A percentile compares a stretch with the other conserved stretches of the same genome.
Conservation (phyloP, 2,888 invertebrate genomes). For the Cerastoderma edule region DNA sequence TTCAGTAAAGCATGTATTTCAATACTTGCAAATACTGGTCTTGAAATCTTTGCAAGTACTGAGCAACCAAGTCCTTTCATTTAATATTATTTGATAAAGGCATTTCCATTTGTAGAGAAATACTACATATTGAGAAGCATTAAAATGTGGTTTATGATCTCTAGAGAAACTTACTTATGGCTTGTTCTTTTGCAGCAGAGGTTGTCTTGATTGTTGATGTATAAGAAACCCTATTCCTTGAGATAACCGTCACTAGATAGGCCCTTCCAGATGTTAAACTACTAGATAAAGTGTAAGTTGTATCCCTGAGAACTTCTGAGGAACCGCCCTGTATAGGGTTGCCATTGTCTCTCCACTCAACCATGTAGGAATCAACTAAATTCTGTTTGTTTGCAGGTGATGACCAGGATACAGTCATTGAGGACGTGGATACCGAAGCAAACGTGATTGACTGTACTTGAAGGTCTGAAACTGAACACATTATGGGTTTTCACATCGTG, state of each 20-base stretch:
- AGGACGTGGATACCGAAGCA: constrained; percentile 16
- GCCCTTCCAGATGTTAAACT: constrained; percentile 22
- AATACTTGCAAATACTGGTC: no score
- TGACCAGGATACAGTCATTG: constrained; percentile 28
- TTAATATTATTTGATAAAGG: no score
- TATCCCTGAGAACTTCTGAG: background rate
- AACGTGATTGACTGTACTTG: background rate
- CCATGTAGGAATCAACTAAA: constrained; percentile 4
- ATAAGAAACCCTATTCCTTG: constrained; percentile 12
- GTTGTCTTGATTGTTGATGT: background rate
- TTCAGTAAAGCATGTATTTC: no score
- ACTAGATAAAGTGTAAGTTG: background rate
- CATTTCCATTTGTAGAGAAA: no score
- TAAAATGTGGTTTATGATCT: no score
- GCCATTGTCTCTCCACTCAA: constrained; percentile 22
- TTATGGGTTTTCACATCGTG: no score
- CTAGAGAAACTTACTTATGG: constrained; percentile 25
- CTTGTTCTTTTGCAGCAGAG: constrained; percentile 15
- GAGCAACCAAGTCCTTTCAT: no score
- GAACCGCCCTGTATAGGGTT: background rate
- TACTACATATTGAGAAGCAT: no score
- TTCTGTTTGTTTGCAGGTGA: background rate
- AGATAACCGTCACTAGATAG: constrained; percentile 24
- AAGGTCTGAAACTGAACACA: constrained; percentile 2
- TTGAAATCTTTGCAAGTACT: no score